These are phyloP conservation scores for Drosophila chauvacae DNA, from an alignment of 1,140 invertebrate genomes.

Conservation along the genomic window DNA sequence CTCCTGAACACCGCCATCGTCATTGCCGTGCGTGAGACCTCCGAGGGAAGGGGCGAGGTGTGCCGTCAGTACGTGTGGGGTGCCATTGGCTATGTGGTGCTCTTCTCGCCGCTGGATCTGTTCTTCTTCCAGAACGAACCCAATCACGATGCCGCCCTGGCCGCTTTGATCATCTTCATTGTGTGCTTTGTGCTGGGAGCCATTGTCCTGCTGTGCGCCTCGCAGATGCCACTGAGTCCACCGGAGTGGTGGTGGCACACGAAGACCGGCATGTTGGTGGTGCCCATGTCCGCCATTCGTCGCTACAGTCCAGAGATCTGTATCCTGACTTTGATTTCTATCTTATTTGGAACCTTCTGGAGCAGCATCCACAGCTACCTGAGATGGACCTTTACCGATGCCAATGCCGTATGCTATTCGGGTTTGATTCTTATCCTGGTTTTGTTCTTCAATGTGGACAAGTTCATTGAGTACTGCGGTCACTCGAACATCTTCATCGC, in stretches of 20 bases:
- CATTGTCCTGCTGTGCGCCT: slow-evolving; percentile 64
- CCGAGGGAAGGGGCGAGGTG: slow-evolving; percentile 91
- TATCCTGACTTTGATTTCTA: slow-evolving; percentile 88
- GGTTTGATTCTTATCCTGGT: slow-evolving; percentile 88
- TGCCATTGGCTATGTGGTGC: slow-evolving; percentile 89
- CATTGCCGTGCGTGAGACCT: slow-evolving; percentile 91
- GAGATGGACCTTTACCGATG: slow-evolving; percentile 86
- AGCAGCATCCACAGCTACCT: slow-evolving; percentile 91
- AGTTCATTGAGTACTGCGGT: slow-evolving; percentile 92
- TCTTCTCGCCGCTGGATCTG: slow-evolving; percentile 89
- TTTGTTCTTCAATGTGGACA: slow-evolving; percentile 91
- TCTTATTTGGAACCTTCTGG: slow-evolving; percentile 91
- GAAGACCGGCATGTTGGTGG: slow-evolving; percentile 89
- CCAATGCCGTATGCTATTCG: slow-evolving; percentile 51
- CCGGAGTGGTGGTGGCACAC: slow-evolving; percentile 94
- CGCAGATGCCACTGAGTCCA: slow-evolving; percentile 89
- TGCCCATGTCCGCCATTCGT: slow-evolving; percentile 90
- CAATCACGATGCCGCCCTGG: slow-evolving; percentile 40
- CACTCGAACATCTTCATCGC: slow-evolving; percentile 93
- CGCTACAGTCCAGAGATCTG: slow-evolving; percentile 90
- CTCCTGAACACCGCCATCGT: slow-evolving; percentile 91
- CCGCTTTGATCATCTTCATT: slow-evolving; percentile 87
- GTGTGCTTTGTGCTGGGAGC: slow-evolving; percentile 85
- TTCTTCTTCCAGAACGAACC: slow-evolving; percentile 71
- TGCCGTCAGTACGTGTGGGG: slow-evolving; percentile 92